Evolutionary conservation across 2,113 vertebrate genomes (phyloP), one percentile per base, ranked within the genome.

Genomic region (Chascanopsetta lugubris): DNA sequence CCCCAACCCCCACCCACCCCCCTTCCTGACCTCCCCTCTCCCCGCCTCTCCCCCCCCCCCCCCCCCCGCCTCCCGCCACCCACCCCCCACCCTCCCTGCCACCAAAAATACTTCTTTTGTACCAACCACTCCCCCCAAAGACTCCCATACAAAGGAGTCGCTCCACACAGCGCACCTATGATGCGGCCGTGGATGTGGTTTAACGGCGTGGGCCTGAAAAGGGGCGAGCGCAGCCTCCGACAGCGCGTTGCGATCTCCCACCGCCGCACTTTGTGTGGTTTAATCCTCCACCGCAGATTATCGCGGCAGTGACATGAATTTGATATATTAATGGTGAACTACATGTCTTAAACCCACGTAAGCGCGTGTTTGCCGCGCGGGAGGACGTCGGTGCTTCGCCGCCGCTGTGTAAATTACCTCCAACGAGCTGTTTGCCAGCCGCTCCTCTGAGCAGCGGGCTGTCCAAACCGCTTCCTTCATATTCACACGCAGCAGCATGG

Each of bases 21-120:
- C n/a, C n/a, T n/a, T n/a, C n/a, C n/a, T n/a, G n/a, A n/a, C n/a
- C n/a, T n/a, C n/a, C n/a, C n/a, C n/a, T n/a, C n/a, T n/a, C n/a
- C n/a, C n/a, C n/a, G n/a, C n/a, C n/a, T n/a, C n/a, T n/a, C n/a
- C n/a, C n/a, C n/a, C n/a, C n/a, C n/a, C n/a, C n/a, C n/a, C n/a
- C n/a, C n/a, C n/a, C n/a, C n/a, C n/a, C n/a, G n/a, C n/a, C n/a
- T n/a, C n/a, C n/a, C n/a, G n/a, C n/a, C n/a, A n/a, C n/a, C n/a
- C n/a, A n/a, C n/a, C n/a, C n/a, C n/a, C n/a, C n/a, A n/a, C n/a
- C n/a, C n/a, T n/a, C n/a, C n/a, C n/a, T n/a, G n/a, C n/a, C 29
- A 69, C 43, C 53, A 80, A 68, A 84, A 79, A 72, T 75, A 62
- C 72, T 71, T 85, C 59, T 81, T 80, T 77, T 73, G 27, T 55